Percentiles rank a stretch among this genome's conserved stretches.
Evolutionary conservation across 64 coral and sea anemone species (phyloP).

Genomic region (Stichodactyla helianthus): DNA sequence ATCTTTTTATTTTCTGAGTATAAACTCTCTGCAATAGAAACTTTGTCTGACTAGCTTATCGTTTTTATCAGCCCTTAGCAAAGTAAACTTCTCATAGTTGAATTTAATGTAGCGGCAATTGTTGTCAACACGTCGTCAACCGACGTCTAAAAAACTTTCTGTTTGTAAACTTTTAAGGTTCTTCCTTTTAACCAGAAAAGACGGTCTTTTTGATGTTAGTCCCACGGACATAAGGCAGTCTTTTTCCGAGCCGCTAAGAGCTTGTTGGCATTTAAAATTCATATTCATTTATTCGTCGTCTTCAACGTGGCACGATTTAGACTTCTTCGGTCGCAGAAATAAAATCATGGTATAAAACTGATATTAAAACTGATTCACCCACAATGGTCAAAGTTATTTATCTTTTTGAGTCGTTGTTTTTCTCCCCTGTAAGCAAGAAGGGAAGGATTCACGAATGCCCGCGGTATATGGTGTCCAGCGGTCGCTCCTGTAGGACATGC

Average conservation of each 20-base stretch:
- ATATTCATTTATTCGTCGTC: background rate
- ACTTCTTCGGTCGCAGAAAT: background rate
- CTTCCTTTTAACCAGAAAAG: background rate
- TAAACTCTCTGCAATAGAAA: background rate
- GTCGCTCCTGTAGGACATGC: background rate
- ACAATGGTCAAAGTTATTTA: background rate
- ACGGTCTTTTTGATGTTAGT: background rate
- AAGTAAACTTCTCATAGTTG: constrained; percentile 2
- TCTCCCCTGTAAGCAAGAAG: background rate
- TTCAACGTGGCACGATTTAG: background rate
- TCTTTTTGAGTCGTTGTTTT: background rate
- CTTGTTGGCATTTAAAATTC: background rate
- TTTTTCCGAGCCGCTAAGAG: background rate
- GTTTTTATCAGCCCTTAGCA: background rate
- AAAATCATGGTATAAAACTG: background rate
- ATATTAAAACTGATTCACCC: too few relatives aligned
- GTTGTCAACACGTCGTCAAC: background rate
- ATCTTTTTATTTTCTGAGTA: background rate
- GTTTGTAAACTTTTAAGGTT: background rate
- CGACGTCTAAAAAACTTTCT: background rate
- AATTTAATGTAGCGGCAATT: background rate
- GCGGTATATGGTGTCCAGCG: background rate
- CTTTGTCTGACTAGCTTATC: background rate
- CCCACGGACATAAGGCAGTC: background rate
- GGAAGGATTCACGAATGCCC: background rate